A percentile compares a stretch with the other conserved stretches of the same genome.
Conservation (phyloP, 1,140 invertebrate genomes). For the Papilio polytes region DNA sequence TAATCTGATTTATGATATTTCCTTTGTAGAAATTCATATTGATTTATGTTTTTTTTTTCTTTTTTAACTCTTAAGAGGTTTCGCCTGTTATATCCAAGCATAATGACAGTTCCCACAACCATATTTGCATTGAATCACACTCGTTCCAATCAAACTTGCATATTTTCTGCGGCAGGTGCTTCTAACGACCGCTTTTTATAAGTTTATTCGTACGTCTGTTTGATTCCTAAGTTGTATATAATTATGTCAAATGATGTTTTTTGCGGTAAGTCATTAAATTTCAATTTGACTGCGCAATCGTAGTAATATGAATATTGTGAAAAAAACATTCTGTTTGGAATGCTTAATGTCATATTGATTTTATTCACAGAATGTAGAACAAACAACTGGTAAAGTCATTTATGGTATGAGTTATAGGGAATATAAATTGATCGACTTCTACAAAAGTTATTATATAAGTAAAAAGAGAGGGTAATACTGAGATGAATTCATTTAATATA, state of each 20-base stretch:
- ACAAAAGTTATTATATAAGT: too few relatives aligned
- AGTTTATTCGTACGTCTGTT: not conserved
- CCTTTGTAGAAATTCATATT: not conserved
- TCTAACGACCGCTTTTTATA: slow-evolving; percentile 10
- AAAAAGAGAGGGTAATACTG: too few relatives aligned
- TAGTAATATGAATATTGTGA: not conserved
- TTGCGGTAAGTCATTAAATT: not conserved
- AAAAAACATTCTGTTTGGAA: not conserved
- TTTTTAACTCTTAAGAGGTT: not conserved
- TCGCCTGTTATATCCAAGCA: not conserved
- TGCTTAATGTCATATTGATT: not conserved
- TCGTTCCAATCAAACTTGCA: not conserved
- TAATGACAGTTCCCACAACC: not conserved
- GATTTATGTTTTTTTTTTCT: not conserved
- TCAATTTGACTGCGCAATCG: slow-evolving; percentile 20
- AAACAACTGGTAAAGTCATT: too few relatives aligned
- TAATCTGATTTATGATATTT: not conserved
- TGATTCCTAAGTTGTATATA: not conserved
- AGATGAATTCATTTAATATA: too few relatives aligned
- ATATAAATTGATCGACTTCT: too few relatives aligned
- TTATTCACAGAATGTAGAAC: not conserved
- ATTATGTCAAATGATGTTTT: slow-evolving; percentile 5
- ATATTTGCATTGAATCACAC: not conserved
- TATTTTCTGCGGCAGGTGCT: not conserved
- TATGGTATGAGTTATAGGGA: too few relatives aligned